phyloP scores from a whole-genome alignment of 2,888 invertebrate genomes.

The Diploptera punctata region DNA sequence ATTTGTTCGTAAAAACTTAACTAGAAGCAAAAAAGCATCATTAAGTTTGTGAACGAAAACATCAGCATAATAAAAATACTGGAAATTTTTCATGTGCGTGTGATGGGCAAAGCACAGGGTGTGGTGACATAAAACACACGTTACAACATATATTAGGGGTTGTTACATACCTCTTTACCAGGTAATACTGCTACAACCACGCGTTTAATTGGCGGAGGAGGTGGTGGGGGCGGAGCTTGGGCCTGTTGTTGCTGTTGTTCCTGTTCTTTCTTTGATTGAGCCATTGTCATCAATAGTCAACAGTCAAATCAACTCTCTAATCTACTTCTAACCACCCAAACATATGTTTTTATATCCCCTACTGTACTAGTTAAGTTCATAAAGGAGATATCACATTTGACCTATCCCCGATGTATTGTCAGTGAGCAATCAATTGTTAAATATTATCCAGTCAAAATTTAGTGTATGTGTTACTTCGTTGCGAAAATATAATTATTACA shows the following conservation, averaged over 20 bases:
- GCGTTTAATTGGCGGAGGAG: conserved; percentile 18
- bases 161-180: conserved; percentile 25
- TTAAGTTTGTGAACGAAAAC: too few relatives aligned
- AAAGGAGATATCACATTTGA: too few relatives aligned
- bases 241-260: neutral
- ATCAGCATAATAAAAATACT: too few relatives aligned
- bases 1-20: too few relatives aligned
- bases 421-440: too few relatives aligned
- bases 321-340: neutral
- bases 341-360: too few relatives aligned
- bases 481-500: conserved; percentile 1
- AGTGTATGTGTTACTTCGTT: neutral
- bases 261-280: conserved; percentile 19
- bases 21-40: too few relatives aligned
- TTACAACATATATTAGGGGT: conserved; percentile 7
- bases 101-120: neutral
- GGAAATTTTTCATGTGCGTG: too few relatives aligned
- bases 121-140: neutral
- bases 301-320: neutral
- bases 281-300: neutral
- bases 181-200: conserved; percentile 18
- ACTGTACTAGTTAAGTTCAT: too few relatives aligned
- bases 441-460: too few relatives aligned
- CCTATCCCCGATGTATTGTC: neutral
- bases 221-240: conserved; percentile 1